phyloP scores from a whole-genome alignment of 2,888 invertebrate genomes.

The Drosophila lutescens region DNA sequence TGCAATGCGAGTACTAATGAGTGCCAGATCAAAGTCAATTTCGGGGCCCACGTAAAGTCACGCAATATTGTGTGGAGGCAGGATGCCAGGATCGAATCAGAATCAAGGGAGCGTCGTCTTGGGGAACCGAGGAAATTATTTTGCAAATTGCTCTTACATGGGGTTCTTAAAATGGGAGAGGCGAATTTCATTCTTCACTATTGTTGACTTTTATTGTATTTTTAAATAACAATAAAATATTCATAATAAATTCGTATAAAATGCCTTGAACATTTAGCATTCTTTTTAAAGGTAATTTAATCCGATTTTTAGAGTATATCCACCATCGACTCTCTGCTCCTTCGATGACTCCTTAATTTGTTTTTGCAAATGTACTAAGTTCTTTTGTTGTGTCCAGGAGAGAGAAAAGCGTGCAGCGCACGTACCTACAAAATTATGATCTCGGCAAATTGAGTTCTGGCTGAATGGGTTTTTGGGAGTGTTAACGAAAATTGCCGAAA shows the following conservation, averaged over 20 bases:
- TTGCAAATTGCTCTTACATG: not conserved
- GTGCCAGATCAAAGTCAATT: slow-evolving; percentile 63
- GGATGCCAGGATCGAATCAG: slow-evolving; percentile 33
- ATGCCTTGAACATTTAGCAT: too few relatives aligned
- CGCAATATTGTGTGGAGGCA: slow-evolving; percentile 57
- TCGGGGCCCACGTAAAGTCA: slow-evolving; percentile 66
- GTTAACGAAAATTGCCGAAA: slow-evolving; percentile 60
- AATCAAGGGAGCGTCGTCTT: slow-evolving; percentile 4
- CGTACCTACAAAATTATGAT: slow-evolving; percentile 64
- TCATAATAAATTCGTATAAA: too few relatives aligned
- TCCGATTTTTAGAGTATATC: not conserved
- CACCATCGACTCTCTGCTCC: not conserved
- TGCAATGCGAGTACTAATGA: slow-evolving; percentile 64
- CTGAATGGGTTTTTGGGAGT: slow-evolving; percentile 35
- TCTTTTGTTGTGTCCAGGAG: slow-evolving; percentile 32
- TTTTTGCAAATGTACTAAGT: slow-evolving; percentile 44
- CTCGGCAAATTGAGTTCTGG: slow-evolving; percentile 34
- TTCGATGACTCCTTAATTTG: not conserved
- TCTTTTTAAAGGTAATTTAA: too few relatives aligned
- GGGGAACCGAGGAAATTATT: slow-evolving; percentile 12
- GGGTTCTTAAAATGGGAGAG: not conserved
- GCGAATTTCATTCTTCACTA: too few relatives aligned
- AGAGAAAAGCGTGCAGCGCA: slow-evolving; percentile 61
- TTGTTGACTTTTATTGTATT: too few relatives aligned
- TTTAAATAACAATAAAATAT: too few relatives aligned